Evolutionary conservation across 2,113 vertebrate genomes (phyloP).

Genomic region (Callaeas wilsoni): DNA sequence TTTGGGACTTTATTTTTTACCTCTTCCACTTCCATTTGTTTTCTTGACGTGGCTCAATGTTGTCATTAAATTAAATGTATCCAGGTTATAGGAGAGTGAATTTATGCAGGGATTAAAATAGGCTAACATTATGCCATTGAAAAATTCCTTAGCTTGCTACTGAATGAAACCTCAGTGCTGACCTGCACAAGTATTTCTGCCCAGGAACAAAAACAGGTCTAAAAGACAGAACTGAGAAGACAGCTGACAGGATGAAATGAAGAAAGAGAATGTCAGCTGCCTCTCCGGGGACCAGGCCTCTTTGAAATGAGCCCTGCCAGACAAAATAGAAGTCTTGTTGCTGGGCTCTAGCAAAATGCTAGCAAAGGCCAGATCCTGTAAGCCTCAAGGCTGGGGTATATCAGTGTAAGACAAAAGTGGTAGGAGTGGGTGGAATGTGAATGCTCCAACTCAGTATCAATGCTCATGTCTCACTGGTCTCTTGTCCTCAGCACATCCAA

Average conservation of each 20-base stretch:
- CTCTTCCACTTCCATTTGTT: background rate
- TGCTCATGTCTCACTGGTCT: background rate
- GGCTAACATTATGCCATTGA: background rate
- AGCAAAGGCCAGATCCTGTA: background rate
- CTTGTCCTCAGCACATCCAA: background rate
- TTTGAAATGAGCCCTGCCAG: conserved; percentile 26
- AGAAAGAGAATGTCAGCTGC: conserved; percentile 52
- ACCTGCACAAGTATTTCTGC: conserved; percentile 12
- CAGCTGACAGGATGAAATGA: conserved; percentile 43
- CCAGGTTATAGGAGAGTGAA: background rate
- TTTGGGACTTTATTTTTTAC: background rate
- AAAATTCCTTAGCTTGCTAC: background rate
- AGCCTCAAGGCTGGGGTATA: background rate
- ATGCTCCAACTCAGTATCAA: background rate
- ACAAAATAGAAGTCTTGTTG: conserved; percentile 12
- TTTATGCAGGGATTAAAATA: conserved; percentile 22
- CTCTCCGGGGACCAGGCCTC: background rate
- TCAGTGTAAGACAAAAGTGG: background rate
- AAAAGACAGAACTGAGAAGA: conserved; percentile 36
- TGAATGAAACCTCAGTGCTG: conserved; percentile 18
- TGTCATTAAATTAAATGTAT: background rate
- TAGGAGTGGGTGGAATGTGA: background rate
- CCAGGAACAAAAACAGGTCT: conserved; percentile 27
- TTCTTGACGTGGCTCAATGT: background rate
- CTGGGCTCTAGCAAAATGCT: background rate